Conservation (phyloP, 2,113 vertebrate species). For the Cygnus buccinator region DNA sequence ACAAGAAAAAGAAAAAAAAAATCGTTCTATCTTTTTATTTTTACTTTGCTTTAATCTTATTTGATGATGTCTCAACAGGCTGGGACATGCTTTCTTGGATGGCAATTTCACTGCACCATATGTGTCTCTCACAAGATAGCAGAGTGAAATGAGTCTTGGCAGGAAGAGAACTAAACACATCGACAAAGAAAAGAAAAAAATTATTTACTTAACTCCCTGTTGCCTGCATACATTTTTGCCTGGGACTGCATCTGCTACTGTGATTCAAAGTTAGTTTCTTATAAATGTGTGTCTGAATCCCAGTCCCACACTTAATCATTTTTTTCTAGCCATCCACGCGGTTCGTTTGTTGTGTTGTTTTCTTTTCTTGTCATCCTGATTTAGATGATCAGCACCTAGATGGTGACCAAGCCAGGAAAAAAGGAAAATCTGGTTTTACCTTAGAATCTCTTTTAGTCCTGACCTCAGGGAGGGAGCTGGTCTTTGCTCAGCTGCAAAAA, state of each 20-base stretch:
- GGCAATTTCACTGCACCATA: constrained; percentile 98
- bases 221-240: constrained; percentile 78
- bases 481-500: background rate
- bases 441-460: background rate
- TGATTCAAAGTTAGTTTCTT: constrained; percentile 43
- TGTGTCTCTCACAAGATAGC: constrained; percentile 94
- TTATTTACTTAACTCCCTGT: constrained; percentile 88
- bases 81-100: constrained; percentile 97
- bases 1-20: constrained; percentile 80
- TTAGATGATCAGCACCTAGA: background rate
- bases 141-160: constrained; percentile 92
- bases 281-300: constrained; percentile 6
- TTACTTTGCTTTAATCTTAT: constrained; percentile 99
- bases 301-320: background rate
- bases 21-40: constrained; percentile 93
- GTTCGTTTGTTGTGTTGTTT: background rate
- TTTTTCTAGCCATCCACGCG: constrained; percentile 4
- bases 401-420: background rate
- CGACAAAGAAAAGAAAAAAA: constrained; percentile 83
- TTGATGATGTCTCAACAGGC: constrained; percentile 99
- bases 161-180: constrained; percentile 90
- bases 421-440: background rate
- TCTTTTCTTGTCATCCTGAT: background rate
- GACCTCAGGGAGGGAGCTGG: background rate
- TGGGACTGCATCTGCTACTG: constrained; percentile 15